Evolutionary conservation across 2,113 vertebrate species (phyloP).

Genomic region (Turnix velox): DNA sequence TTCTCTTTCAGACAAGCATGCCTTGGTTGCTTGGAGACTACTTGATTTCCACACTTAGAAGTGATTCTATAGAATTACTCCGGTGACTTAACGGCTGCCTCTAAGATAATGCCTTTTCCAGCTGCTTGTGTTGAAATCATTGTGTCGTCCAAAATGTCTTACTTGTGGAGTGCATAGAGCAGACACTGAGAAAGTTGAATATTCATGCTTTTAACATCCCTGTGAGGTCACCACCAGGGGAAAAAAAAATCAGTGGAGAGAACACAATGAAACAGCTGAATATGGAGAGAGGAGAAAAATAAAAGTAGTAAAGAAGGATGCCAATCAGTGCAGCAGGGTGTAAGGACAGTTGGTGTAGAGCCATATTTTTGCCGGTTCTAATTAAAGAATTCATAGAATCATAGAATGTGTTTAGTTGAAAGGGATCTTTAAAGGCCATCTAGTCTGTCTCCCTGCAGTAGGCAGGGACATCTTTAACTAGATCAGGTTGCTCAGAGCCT

Average conservation of each 20-base stretch:
- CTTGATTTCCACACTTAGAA: neutral
- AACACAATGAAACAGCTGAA: neutral
- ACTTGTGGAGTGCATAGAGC: neutral
- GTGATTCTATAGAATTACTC: neutral
- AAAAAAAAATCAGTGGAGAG: neutral
- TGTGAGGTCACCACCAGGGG: neutral
- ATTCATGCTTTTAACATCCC: neutral
- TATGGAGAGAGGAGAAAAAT: neutral
- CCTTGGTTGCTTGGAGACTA: neutral
- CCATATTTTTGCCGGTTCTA: neutral
- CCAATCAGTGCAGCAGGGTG: neutral
- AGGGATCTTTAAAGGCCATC: no score
- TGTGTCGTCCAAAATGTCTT: neutral
- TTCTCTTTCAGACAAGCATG: neutral
- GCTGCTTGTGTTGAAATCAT: neutral
- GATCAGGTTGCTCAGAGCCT: no score
- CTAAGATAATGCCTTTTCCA: neutral
- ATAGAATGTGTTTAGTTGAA: no score
- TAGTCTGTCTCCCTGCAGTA: no score
- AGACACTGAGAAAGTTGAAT: neutral
- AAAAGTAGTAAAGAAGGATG: neutral
- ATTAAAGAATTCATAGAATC: neutral
- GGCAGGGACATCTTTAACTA: no score
- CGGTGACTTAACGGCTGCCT: neutral
- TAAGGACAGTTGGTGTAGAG: neutral